These are phyloP conservation scores for Slavum lentiscoides DNA, from an alignment of 2,888 invertebrate species.

Conservation along the genomic window DNA sequence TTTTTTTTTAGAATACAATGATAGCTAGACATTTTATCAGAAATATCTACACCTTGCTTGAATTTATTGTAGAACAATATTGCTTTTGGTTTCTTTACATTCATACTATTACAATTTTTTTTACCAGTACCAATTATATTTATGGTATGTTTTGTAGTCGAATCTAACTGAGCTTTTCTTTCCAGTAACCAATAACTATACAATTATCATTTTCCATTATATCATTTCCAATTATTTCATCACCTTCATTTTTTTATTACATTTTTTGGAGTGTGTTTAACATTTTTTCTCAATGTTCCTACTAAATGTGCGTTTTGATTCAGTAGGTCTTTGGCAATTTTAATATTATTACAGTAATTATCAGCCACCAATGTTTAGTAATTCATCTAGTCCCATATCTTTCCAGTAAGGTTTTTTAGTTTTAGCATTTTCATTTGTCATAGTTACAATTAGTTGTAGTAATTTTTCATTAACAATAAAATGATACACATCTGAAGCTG, in stretches of 20 bases:
- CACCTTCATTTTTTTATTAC: slow-evolving; percentile 14
- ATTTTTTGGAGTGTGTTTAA: slow-evolving; percentile 10
- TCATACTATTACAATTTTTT: neutral
- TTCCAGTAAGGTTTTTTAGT: neutral
- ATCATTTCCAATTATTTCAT: slow-evolving; percentile 30
- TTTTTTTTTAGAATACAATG: slow-evolving; percentile 56
- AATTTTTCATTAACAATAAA: slow-evolving; percentile 17
- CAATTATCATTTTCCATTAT: slow-evolving; percentile 28
- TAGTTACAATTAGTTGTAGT: slow-evolving; percentile 8
- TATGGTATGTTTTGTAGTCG: slow-evolving; percentile 26
- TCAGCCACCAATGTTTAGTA: neutral
- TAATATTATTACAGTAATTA: slow-evolving; percentile 44
- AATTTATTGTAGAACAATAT: slow-evolving; percentile 58
- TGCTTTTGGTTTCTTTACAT: slow-evolving; percentile 56
- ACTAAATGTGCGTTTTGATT: slow-evolving; percentile 37
- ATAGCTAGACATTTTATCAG: slow-evolving; percentile 58
- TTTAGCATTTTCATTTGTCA: slow-evolving; percentile 21
- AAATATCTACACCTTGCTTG: slow-evolving; percentile 58
- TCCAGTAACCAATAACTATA: slow-evolving; percentile 34
- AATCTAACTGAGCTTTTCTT: slow-evolving; percentile 36
- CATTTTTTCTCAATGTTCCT: slow-evolving; percentile 41
- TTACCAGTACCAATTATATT: slow-evolving; percentile 13
- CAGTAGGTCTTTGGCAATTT: slow-evolving; percentile 29
- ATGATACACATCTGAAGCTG: neutral
- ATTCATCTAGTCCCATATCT: too few species aligned